These are phyloP conservation scores for Sanderia malayensis DNA, from an alignment of 30 jellyfish, hydroid and myxozoan genomes.

Conservation along the genomic window DNA sequence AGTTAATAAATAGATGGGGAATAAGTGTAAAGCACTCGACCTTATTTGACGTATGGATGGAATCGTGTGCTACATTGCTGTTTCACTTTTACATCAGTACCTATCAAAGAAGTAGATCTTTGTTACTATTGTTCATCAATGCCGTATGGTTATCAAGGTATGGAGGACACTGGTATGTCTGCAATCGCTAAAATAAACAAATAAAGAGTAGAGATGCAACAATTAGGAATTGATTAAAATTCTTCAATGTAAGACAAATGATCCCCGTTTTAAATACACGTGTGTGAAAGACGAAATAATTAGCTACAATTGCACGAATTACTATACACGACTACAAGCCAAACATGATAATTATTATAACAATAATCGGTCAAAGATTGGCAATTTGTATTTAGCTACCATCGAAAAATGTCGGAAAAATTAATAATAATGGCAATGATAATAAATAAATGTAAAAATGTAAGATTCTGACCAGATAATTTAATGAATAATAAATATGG, in stretches of 20 bases:
- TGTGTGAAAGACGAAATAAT: not conserved
- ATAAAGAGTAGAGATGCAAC: no score
- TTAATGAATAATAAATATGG: no score
- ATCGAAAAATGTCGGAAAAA: not conserved
- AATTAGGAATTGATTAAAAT: not conserved
- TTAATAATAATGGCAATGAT: no score
- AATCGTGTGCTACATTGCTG: constrained; percentile 50
- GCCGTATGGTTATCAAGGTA: no score
- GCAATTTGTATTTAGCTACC: no score
- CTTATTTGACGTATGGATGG: constrained; percentile 68
- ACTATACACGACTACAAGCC: no score
- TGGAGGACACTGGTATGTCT: no score
- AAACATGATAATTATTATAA: no score
- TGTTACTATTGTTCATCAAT: no score
- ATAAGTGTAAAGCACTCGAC: constrained; percentile 34
- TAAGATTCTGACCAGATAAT: not conserved
- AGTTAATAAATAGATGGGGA: no score
- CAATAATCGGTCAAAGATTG: not conserved
- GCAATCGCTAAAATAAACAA: no score
- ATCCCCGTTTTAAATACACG: not conserved
- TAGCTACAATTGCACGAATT: not conserved
- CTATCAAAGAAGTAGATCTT: not conserved
- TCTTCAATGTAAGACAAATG: not conserved
- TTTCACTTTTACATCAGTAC: constrained; percentile 47
- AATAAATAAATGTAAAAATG: not conserved